phyloP scores from a whole-genome alignment of 2,113 vertebrate genomes.

The Strigops habroptila region DNA sequence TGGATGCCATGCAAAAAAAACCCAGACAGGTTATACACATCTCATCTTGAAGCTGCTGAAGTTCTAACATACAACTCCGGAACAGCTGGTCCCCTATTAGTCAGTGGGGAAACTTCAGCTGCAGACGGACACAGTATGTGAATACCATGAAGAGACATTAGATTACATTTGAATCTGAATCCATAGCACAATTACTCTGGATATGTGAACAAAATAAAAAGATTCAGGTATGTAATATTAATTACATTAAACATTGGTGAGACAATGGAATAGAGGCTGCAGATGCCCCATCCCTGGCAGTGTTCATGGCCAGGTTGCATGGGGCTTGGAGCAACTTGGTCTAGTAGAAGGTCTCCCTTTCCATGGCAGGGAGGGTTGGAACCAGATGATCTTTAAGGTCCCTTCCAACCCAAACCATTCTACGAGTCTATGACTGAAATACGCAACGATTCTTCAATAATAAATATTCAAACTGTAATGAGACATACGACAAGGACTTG shows the following conservation, averaged over 20 bases:
- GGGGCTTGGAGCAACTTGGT: neutral
- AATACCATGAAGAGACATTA: neutral
- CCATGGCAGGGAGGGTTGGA: neutral
- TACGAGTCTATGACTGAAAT: neutral
- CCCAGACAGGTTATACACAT: neutral
- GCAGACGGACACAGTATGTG: neutral
- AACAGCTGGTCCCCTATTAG: neutral
- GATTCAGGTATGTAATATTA: neutral
- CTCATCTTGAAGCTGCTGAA: neutral
- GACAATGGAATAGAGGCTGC: neutral
- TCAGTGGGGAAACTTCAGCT: neutral
- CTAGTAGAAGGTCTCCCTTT: neutral
- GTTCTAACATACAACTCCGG: neutral
- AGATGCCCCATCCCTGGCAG: neutral
- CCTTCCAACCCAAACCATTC: neutral
- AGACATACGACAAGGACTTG: neutral
- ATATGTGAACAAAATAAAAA: neutral
- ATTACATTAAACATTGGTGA: neutral
- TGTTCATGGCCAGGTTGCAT: neutral
- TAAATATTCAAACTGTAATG: neutral
- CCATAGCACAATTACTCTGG: neutral
- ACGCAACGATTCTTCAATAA: neutral
- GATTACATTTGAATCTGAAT: neutral
- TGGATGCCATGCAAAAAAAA: neutral
- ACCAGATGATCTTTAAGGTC: neutral